A percentile compares a stretch with the other conserved stretches of the same genome.
Evolutionary conservation across 2,888 invertebrate species (phyloP).

Genomic region (Xanthia icteritia): DNA sequence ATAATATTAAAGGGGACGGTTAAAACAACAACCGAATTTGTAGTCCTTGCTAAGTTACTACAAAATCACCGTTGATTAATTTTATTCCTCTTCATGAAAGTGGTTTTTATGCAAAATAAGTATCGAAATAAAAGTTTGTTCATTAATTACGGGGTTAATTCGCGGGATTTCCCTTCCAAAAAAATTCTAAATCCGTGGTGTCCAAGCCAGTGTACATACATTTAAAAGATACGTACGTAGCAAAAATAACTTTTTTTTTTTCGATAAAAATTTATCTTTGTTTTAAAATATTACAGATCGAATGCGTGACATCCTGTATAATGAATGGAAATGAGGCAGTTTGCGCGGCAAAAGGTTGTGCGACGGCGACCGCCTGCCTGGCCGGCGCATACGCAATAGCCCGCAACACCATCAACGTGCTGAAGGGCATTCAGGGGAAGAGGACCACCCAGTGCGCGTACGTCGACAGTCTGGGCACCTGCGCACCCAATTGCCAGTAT

Average conservation of each 20-base stretch:
- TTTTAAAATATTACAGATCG: constrained; percentile 72
- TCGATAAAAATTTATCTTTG: not conserved
- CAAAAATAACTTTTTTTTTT: not conserved
- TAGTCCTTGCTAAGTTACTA: not conserved
- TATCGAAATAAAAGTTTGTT: not conserved
- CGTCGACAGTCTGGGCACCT: constrained; percentile 82
- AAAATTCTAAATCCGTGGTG: not conserved
- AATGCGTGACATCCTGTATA: constrained; percentile 85
- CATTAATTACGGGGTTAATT: not conserved
- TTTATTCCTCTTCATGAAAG: not conserved
- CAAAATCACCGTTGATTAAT: not conserved
- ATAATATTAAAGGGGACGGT: not conserved
- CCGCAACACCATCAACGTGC: constrained; percentile 82
- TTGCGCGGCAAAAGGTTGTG: constrained; percentile 77
- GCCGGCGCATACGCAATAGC: constrained; percentile 86
- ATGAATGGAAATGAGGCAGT: constrained; percentile 84
- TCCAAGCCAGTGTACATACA: not conserved
- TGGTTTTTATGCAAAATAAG: not conserved
- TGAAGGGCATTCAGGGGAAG: constrained; percentile 82
- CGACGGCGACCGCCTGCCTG: constrained; percentile 79
- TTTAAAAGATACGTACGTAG: not conserved
- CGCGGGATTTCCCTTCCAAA: not conserved
- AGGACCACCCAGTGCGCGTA: constrained; percentile 82
- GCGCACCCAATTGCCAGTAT: constrained; percentile 85
- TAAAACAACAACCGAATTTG: not conserved